phyloP scores from a whole-genome alignment of 1,140 invertebrate genomes.

The Grapholita molesta region DNA sequence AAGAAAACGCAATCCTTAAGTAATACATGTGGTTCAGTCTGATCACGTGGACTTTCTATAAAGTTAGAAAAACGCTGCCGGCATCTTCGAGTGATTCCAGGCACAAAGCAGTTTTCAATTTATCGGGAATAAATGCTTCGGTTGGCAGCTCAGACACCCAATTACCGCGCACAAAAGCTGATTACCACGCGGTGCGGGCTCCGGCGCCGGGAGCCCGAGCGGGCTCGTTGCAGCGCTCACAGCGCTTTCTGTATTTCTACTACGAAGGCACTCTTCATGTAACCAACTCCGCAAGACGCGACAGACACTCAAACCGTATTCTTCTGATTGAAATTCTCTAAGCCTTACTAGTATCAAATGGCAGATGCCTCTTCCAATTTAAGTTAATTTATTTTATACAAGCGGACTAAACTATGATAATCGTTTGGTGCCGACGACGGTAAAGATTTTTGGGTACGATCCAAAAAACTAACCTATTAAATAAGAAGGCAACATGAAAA shows the following conservation, averaged over 20 bases:
- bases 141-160: slow-evolving; percentile 76
- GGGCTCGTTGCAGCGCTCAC: slow-evolving; percentile 36
- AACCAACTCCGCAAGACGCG: slow-evolving; percentile 42
- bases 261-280: slow-evolving; percentile 61
- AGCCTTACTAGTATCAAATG: slow-evolving; percentile 17
- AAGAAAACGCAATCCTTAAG: neutral
- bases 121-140: slow-evolving; percentile 75
- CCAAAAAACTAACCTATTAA: slow-evolving; percentile 4
- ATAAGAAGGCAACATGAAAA: neutral
- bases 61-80: slow-evolving; percentile 44
- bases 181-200: slow-evolving; percentile 67
- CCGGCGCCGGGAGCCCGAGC: slow-evolving; percentile 26
- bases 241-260: slow-evolving; percentile 53
- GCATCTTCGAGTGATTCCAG: slow-evolving; percentile 60
- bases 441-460: neutral
- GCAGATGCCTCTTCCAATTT: slow-evolving; percentile 12
- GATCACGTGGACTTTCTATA: slow-evolving; percentile 22
- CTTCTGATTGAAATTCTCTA: slow-evolving; percentile 50
- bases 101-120: slow-evolving; percentile 74
- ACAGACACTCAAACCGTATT: slow-evolving; percentile 29
- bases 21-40: slow-evolving; percentile 16
- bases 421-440: neutral
- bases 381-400: slow-evolving; percentile 4
- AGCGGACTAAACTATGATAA: slow-evolving; percentile 2
- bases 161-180: slow-evolving; percentile 75